Conservation (phyloP, 1,140 invertebrate genomes). For the Drosophila kepulauana region DNA sequence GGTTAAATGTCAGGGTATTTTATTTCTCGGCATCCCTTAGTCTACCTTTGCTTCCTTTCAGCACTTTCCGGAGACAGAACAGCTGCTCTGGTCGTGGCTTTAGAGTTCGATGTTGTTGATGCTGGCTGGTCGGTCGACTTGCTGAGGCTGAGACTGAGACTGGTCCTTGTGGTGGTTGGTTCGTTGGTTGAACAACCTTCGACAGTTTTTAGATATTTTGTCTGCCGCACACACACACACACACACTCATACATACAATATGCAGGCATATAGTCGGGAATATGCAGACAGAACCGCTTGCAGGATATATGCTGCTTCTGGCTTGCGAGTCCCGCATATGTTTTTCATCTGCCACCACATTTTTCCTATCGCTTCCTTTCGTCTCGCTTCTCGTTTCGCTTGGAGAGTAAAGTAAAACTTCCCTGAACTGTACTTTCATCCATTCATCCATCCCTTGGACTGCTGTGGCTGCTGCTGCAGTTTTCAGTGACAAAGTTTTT, state of each 20-base stretch:
- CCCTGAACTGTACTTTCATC: conserved; percentile 36
- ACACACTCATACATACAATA: not conserved
- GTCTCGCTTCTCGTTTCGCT: conserved; percentile 40
- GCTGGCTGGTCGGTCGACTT: not conserved
- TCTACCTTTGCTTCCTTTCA: conserved; percentile 8
- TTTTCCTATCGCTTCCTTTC: conserved; percentile 47
- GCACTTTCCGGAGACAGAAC: conserved; percentile 31
- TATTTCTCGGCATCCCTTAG: not conserved
- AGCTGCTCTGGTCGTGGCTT: conserved; percentile 37
- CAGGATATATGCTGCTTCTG: conserved; percentile 60
- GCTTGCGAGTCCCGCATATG: conserved; percentile 71
- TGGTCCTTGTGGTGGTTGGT: conserved; percentile 50
- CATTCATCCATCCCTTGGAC: conserved; percentile 50
- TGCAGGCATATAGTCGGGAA: not conserved
- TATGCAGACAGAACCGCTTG: conserved; percentile 52
- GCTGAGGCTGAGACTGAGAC: conserved; percentile 2
- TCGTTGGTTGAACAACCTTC: conserved; percentile 78
- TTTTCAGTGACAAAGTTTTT: conserved; percentile 51
- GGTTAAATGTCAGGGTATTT: not conserved
- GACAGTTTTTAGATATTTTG: conserved; percentile 78
- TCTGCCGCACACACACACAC: conserved; percentile 51
- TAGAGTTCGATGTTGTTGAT: conserved; percentile 14
- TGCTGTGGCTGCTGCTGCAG: conserved; percentile 24
- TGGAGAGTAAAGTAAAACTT: conserved; percentile 51
- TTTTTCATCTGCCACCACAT: conserved; percentile 58